Base-by-base conservation (phyloP, 2,797 vertebrate species). In the Peromyscus attwateri region DNA sequence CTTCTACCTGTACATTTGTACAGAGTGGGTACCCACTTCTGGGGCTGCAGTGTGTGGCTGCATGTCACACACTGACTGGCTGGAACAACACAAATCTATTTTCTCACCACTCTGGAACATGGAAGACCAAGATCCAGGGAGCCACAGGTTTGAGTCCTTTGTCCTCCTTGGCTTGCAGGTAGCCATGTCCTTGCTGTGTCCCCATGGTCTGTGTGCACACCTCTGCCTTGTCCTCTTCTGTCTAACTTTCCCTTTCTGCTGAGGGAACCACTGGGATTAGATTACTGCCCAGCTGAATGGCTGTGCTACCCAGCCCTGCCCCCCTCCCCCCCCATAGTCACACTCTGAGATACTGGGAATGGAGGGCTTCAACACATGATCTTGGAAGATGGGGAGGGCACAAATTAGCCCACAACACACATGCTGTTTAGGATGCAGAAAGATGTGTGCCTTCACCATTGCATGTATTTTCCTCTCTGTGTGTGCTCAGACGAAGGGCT, bases 51-150 rank as follows among this genome's bases (percentile, higher is more conserved):
- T 90, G 70, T 40, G 21, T 40, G 81, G 49, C 4, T 43, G 76
- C 52, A 46, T 52, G 40, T 17, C 77, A 60, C 9, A 68, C 37
- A 43, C 52, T 73, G 13, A 19, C 34, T 68, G 27, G 1, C 49
- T 95, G 52, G 73, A 88, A 66, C 37, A 94, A 46, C 1, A 55
- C n/a, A 71, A 93, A 81, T 90, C 19, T 81, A 21, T 62, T 87
- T 94, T 84, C 57, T 84, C 19, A 16, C 23, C 5, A 14, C 79
- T 75, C 14, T 76, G 46, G 17, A 88, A 6, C 13, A 46, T 73
- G 2, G 5, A 91, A 80, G 9, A 91, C n/a, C 68, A 95, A 94
- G 68, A 52, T 68, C 13, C 89, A 91, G 31, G 43, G 19, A 4
- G 64, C 2, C 29, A 6, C 21, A 57, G 23, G 23, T 23, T 68